A percentile compares a stretch with the other conserved stretches of the same genome.
Conservation (phyloP, 2,797 vertebrate genomes). For the Emys orbicularis region DNA sequence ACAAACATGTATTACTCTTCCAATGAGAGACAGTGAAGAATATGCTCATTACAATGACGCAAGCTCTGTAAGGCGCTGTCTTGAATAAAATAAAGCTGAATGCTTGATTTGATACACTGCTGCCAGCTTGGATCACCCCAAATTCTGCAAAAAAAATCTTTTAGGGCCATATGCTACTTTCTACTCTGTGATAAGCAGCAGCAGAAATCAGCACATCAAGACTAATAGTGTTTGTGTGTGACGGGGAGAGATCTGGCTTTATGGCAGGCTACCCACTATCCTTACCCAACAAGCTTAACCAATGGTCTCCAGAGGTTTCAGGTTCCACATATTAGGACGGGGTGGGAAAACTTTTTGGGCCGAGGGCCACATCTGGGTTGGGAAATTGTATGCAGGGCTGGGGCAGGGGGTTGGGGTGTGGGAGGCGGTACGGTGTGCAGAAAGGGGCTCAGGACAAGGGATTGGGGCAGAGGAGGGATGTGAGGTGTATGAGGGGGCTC, state of each 20-base stretch:
- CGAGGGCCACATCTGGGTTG: too few relatives aligned
- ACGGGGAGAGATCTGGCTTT: not conserved
- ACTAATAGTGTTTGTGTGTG: not conserved
- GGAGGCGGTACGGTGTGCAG: too few relatives aligned
- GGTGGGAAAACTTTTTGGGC: too few relatives aligned
- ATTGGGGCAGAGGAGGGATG: too few relatives aligned
- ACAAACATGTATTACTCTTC: not conserved
- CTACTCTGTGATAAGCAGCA: not conserved
- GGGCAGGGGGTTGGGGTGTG: too few relatives aligned
- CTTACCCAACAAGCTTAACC: not conserved
- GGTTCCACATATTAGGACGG: not conserved
- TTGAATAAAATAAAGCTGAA: not conserved
- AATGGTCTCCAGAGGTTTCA: not conserved
- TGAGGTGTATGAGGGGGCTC: too few relatives aligned
- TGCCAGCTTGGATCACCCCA: fast-evolving
- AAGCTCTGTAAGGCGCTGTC: fast-evolving
- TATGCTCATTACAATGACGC: not conserved
- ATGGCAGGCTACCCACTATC: not conserved
- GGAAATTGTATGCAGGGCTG: too few relatives aligned
- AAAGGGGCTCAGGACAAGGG: too few relatives aligned
- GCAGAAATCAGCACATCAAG: not conserved
- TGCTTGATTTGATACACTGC: not conserved
- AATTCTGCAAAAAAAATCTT: not conserved
- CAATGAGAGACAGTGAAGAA: not conserved
- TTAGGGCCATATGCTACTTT: not conserved